phyloP scores from a whole-genome alignment of 2,888 invertebrate species.

The Acrobasis consociella region DNA sequence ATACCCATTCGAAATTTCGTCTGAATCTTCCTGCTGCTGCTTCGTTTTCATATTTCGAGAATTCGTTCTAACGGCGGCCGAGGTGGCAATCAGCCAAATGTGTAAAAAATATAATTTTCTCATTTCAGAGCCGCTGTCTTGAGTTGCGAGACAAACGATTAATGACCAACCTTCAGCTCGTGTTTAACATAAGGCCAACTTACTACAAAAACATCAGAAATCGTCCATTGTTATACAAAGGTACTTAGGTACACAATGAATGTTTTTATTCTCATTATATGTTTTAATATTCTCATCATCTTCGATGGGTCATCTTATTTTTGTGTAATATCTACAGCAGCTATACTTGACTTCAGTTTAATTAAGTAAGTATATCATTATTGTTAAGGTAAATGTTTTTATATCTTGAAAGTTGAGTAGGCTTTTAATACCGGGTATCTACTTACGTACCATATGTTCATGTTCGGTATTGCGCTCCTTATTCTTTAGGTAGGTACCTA shows the following conservation, averaged over 20 bases:
- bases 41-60: not conserved
- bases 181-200: constrained; percentile 19
- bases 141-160: not conserved
- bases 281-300: constrained; percentile 6
- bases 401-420: not conserved
- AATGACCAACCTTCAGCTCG: not conserved
- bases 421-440: not conserved
- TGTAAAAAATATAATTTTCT: constrained; percentile 11
- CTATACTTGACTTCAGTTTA: not conserved
- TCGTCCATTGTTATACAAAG: constrained; percentile 16
- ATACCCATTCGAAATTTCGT: constrained; percentile 26
- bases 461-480: too few relatives aligned
- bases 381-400: not conserved
- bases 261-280: constrained; percentile 12
- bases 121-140: constrained; percentile 8
- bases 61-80: constrained; percentile 1
- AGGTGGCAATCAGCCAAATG: not conserved
- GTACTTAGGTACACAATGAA: constrained; percentile 8
- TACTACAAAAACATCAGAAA: constrained; percentile 16
- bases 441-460: not conserved
- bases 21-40: constrained; percentile 16
- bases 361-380: not conserved
- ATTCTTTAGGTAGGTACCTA: too few relatives aligned
- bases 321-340: constrained; percentile 1
- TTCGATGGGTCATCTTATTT: constrained; percentile 4